Evolutionary conservation across 2,888 invertebrate species (phyloP).

Genomic region (Saturnia japonica): DNA sequence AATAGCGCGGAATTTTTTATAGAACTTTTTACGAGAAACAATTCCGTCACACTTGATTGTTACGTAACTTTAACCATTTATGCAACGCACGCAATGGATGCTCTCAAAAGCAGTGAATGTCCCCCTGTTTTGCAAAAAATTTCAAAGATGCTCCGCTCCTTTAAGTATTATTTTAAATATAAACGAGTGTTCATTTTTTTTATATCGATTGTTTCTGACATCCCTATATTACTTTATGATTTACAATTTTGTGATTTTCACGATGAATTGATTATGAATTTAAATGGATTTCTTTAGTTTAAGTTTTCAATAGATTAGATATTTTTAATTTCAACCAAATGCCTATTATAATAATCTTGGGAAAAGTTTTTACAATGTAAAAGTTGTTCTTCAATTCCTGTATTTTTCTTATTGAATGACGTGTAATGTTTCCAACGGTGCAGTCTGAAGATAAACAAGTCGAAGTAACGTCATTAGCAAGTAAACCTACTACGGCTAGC

Average conservation of each 20-base stretch:
- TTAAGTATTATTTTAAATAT: no score
- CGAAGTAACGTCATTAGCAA: constrained; percentile 62
- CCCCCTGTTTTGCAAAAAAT: no score
- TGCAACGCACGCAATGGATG: no score
- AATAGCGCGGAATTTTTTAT: no score
- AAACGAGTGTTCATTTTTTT: no score
- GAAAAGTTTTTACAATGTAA: constrained; percentile 48
- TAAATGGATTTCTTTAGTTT: neutral
- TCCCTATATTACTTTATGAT: no score
- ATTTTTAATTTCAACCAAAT: constrained; percentile 15
- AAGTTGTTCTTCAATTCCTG: constrained; percentile 46
- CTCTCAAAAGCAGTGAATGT: no score
- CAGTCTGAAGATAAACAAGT: constrained; percentile 72
- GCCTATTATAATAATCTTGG: constrained; percentile 25
- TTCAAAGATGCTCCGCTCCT: no score
- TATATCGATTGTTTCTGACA: no score
- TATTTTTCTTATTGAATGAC: constrained; percentile 73
- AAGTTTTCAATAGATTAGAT: constrained; percentile 15
- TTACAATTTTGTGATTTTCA: neutral
- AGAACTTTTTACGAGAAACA: no score
- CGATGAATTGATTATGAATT: neutral
- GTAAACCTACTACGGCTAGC: constrained; percentile 61
- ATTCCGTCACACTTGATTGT: no score
- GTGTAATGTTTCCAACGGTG: constrained; percentile 81
- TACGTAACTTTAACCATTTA: no score